Base-by-base conservation (phyloP, 1,140 invertebrate genomes). In the Arion vulgaris region DNA sequence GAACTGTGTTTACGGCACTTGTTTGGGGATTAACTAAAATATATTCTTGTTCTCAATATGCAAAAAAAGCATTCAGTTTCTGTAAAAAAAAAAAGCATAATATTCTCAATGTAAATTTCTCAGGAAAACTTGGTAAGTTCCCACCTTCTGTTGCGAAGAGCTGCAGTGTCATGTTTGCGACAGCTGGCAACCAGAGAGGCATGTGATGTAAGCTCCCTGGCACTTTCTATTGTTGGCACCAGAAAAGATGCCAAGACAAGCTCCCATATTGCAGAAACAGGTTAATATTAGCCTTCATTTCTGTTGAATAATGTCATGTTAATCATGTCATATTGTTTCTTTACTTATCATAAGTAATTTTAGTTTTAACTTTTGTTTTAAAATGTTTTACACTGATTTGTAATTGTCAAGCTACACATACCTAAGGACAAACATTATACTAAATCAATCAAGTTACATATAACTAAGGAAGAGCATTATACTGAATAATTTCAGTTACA, bases 111-210 rank as follows among this genome's bases (percentile, higher is more conserved):
- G 41, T 45, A 32, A 32, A 7, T 36, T 75, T 53, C 85, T 36
- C 89, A 97, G 95, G 94, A 95, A 86, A 96, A 96, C 66, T 92
- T 99, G 82, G 95, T 95, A 0, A 98, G 96, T 89, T 95, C 96
- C 83, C 97, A 99, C 93, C 93, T 99, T 36, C 93, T 98, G 28
- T 92, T 99, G 23, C 94, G 98, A 69, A 95, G 98, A 93, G 97
- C 98, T 23, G 96, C 98, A 0, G 96, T 99, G 73, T 96, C 97
- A 13, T 99, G 98, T 93, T 93, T 99, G 32, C 94, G 98, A 0
- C 99, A 99, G 91, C 92, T 99, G 77, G 96, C 97, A 5, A 98
- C 99, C 91, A 94, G 98, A 73, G 98, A 99, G 91, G 98, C 98
- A 0, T 96, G 95, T 87, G 97, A 99, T 93, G 97, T 99, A 9